phyloP scores from a whole-genome alignment of 1,140 invertebrate genomes.

The Calliphora vicina region DNA sequence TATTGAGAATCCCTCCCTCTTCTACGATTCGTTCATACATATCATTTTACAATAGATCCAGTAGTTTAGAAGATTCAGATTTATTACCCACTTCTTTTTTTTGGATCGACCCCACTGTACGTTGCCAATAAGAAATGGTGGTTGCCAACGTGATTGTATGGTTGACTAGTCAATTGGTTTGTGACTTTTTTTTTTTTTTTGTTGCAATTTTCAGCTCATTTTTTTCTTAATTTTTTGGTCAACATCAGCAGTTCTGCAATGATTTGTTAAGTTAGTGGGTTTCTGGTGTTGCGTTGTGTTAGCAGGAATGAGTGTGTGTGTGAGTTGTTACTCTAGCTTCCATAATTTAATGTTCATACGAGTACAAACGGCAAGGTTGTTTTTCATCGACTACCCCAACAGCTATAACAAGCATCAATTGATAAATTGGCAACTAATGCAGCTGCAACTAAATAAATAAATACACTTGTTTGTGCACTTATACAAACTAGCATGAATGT shows the following conservation, averaged over 20 bases:
- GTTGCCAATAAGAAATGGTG: conserved; percentile 20
- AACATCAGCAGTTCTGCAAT: neutral
- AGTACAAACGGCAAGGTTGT: conserved; percentile 23
- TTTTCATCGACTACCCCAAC: conserved; percentile 1
- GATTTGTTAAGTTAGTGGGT: conserved; percentile 30
- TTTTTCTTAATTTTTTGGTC: neutral
- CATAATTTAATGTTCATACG: conserved; percentile 3
- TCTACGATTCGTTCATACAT: too few relatives aligned
- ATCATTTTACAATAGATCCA: too few relatives aligned
- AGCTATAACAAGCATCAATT: conserved; percentile 29
- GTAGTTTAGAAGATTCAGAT: too few relatives aligned
- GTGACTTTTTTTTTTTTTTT: conserved; percentile 5
- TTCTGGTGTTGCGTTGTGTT: conserved; percentile 6
- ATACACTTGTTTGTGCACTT: too few relatives aligned
- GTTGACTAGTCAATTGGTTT: neutral
- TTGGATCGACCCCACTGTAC: too few relatives aligned
- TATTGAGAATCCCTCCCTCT: too few relatives aligned
- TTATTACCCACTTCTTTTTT: neutral
- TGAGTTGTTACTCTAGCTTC: neutral
- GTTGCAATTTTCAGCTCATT: neutral
- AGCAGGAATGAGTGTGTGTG: neutral
- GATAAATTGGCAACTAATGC: conserved; percentile 34
- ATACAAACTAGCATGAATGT: too few relatives aligned
- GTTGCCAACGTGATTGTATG: neutral
- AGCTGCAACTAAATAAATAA: conserved; percentile 22